Evolutionary conservation across 2,888 invertebrate genomes (phyloP).

Genomic region (Gastrophysa polygoni): DNA sequence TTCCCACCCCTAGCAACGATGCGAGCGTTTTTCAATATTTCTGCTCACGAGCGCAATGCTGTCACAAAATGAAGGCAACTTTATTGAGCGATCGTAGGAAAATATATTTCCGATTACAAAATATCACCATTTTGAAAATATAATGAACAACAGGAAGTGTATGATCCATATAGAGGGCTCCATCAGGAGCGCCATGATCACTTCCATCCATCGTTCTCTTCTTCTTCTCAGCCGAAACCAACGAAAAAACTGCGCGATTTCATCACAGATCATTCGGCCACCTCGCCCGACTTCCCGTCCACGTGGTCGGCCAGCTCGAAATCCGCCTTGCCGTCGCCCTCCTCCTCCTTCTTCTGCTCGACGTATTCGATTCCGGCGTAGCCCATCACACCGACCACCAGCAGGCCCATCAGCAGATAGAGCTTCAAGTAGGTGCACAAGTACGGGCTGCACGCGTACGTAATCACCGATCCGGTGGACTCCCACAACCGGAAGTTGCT

Average conservation of each 20-base stretch:
- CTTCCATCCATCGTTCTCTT: no score
- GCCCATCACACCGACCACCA: slow-evolving; percentile 75
- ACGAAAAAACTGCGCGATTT: no score
- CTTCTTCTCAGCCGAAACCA: neutral
- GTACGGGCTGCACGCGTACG: slow-evolving; percentile 80
- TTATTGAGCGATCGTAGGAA: no score
- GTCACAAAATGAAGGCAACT: no score
- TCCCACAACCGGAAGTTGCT: slow-evolving; percentile 94
- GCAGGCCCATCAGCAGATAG: slow-evolving; percentile 69
- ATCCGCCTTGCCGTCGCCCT: slow-evolving; percentile 53
- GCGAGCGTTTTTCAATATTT: no score
- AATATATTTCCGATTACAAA: no score
- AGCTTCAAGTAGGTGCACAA: slow-evolving; percentile 77
- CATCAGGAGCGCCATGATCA: no score
- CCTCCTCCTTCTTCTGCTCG: slow-evolving; percentile 56
- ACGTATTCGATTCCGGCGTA: slow-evolving; percentile 72
- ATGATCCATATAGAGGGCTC: no score
- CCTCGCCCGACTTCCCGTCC: slow-evolving; percentile 52
- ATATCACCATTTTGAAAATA: no score
- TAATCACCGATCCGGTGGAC: slow-evolving; percentile 85
- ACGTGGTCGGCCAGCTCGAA: slow-evolving; percentile 55
- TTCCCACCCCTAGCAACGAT: no score
- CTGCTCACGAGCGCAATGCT: no score
- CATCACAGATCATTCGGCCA: slow-evolving; percentile 44
- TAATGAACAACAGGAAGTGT: no score